Evolutionary conservation across 1,140 invertebrate genomes (phyloP).

Genomic region (Danaus melanippus): DNA sequence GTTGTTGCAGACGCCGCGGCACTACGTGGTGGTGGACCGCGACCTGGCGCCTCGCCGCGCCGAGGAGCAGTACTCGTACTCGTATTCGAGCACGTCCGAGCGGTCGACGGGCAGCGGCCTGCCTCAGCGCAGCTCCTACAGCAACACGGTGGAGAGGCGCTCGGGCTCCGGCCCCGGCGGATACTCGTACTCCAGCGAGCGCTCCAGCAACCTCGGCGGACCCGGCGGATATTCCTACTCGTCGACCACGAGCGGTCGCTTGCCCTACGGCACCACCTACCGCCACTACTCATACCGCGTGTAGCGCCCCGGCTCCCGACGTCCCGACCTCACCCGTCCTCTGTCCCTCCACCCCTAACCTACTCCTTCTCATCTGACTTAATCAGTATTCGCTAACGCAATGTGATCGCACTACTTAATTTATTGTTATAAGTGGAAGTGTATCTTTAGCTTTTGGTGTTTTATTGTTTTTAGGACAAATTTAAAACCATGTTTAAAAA

Average conservation of each 20-base stretch:
- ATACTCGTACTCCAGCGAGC: constrained; percentile 82
- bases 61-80: constrained; percentile 87
- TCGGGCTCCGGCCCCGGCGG: constrained; percentile 77
- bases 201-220: constrained; percentile 79
- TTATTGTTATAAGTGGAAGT: constrained; percentile 49
- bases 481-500: constrained; percentile 26
- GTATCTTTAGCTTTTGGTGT: constrained; percentile 56
- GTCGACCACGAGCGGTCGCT: constrained; percentile 80
- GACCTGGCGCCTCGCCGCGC: constrained; percentile 78
- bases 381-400: constrained; percentile 68
- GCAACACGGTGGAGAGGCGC: constrained; percentile 78
- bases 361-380: constrained; percentile 25
- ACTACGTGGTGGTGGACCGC: constrained; percentile 86
- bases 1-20: constrained; percentile 83
- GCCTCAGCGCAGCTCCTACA: constrained; percentile 77
- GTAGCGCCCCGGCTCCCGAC: constrained; percentile 72
- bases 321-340: constrained; percentile 22
- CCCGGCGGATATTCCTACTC: constrained; percentile 88
- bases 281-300: constrained; percentile 89
- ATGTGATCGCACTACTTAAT: constrained; percentile 64
- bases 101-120: constrained; percentile 57
- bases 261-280: constrained; percentile 85
- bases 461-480: constrained; percentile 37
- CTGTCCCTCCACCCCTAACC: constrained; percentile 26
- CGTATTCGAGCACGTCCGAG: constrained; percentile 77